phyloP scores from a whole-genome alignment of 2,888 invertebrate genomes.

The Leptothorax acervorum region DNA sequence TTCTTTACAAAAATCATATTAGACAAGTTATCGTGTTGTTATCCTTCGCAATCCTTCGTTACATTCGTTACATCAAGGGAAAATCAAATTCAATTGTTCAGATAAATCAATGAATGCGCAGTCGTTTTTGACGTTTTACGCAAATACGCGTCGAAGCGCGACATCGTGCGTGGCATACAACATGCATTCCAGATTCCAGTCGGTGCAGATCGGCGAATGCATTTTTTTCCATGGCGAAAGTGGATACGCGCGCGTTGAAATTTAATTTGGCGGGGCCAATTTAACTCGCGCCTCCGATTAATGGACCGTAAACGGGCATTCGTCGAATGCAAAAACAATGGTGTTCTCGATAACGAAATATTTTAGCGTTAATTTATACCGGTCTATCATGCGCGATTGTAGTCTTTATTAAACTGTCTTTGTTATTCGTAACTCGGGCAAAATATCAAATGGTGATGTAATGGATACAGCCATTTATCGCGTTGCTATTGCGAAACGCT shows the following conservation, averaged over 20 bases:
- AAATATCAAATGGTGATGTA: constrained; percentile 39
- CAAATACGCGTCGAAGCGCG: constrained; percentile 63
- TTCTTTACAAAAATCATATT: not conserved
- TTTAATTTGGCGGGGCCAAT: constrained; percentile 45
- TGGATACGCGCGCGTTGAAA: constrained; percentile 46
- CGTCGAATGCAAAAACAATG: constrained; percentile 49
- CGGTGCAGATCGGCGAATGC: not conserved
- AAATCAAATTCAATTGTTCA: constrained; percentile 54
- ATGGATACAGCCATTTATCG: constrained; percentile 51
- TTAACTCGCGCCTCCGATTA: constrained; percentile 50
- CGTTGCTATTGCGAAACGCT: not conserved
- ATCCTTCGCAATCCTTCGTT: not conserved
- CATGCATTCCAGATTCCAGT: constrained; percentile 21
- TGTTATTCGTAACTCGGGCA: constrained; percentile 46
- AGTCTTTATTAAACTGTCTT: constrained; percentile 51
- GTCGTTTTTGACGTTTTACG: constrained; percentile 65
- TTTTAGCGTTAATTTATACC: constrained; percentile 53
- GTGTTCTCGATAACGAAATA: constrained; percentile 50
- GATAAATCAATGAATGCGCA: constrained; percentile 63
- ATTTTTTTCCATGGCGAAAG: constrained; percentile 36
- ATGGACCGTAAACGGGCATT: constrained; percentile 52
- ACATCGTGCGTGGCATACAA: constrained; percentile 54
- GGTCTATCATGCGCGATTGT: constrained; percentile 42
- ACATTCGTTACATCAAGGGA: not conserved
- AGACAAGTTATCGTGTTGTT: not conserved